Conservation (phyloP, 1,140 invertebrate genomes). For the Riptortus pedestris region DNA sequence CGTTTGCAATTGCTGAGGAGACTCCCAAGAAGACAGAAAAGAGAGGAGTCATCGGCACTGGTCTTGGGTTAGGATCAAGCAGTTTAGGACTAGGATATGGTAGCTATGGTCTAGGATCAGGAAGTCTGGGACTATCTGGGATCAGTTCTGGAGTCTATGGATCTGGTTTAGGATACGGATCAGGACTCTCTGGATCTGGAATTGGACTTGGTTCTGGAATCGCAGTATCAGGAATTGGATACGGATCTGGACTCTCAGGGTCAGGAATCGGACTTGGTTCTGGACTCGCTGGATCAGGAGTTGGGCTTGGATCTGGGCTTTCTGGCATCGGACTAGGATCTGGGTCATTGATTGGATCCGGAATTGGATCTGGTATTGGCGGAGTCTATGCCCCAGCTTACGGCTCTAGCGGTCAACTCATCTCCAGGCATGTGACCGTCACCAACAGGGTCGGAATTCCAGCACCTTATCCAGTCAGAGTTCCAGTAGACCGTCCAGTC, state of each 20-base stretch:
- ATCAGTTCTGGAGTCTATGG: conserved; percentile 9
- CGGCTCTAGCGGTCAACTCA: background rate
- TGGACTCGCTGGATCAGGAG: background rate
- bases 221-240: too few relatives aligned
- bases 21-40: conserved; percentile 7
- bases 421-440: conserved; percentile 34
- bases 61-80: conserved; percentile 11
- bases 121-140: background rate
- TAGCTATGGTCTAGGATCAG: too few relatives aligned
- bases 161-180: background rate
- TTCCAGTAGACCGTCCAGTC: background rate
- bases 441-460: conserved; percentile 38
- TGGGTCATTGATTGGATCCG: background rate
- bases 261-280: background rate
- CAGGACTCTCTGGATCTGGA: too few relatives aligned
- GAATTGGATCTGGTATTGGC: conserved; percentile 1
- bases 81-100: too few relatives aligned
- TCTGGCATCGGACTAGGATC: background rate
- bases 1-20: background rate
- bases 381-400: too few relatives aligned
- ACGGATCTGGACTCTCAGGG: background rate
- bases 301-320: background rate
- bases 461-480: background rate
- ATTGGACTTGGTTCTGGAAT: too few relatives aligned
- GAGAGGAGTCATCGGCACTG: conserved; percentile 16